Base-by-base conservation (phyloP, 1,140 invertebrate genomes). In the Aphis gossypii region DNA sequence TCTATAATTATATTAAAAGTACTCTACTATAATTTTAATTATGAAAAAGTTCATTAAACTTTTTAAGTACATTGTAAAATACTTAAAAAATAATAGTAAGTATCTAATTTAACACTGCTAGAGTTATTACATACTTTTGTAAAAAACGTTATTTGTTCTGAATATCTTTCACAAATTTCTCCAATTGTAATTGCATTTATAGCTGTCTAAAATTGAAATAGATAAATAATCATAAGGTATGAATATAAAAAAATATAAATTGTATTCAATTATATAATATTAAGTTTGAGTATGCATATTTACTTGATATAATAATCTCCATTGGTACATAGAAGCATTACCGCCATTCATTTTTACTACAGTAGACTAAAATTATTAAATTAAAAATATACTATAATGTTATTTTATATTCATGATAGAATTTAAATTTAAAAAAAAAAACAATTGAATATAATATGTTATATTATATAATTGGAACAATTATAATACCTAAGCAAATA, bases 101-200 rank as follows among this genome's bases (percentile, higher is more conserved):
- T 46, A 30, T 9, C 38, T 0, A 23, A 41, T 41, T 84, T 44
- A 84, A 25, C 11, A 25, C 14, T 30, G 20, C 5, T 25, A 30
- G 21, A 9, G 9, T 5, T 11, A 68, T n/a, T n/a, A 68, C 14
- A 68, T 94, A 96, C 96, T 95, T 96, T 95, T 94, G 94, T 94
- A 94, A 96, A 96, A 54, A 96, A 95, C 20, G 94, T 94, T 68
- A 96, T 94, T 68, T 94, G 87, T 35, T 95, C 87, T 25, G 94
- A 35, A 86, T 95, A 94, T 41, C 94, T 93, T 76, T 95, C 94
- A 94, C 95, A 95, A 9, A 96, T 94, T 91, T 96, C 95, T 48
- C 95, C 95, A 93, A 96, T 95, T 56, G 95, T 94, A 46, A 96
- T 94, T 88, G 95, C 95, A 95, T 96, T 95, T 94, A 95, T 96